Conservation (phyloP, 1,140 invertebrate species). For the Aphelenchoides besseyi region DNA sequence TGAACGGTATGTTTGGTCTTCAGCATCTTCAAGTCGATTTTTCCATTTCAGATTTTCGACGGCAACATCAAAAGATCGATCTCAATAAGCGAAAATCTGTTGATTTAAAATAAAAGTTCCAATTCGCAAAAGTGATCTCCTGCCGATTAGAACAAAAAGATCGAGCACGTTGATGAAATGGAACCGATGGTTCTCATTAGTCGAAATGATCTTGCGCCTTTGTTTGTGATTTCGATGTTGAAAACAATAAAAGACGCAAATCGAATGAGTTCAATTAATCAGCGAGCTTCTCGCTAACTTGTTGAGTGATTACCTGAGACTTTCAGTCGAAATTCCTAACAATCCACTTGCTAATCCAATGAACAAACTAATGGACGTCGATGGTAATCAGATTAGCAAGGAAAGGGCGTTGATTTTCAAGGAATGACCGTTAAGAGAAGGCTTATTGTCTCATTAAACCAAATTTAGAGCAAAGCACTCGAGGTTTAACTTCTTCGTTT, state of each 20-base stretch:
- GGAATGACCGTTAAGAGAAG: too few relatives aligned
- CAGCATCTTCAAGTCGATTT: background rate
- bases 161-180: background rate
- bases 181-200: too few relatives aligned
- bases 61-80: background rate
- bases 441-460: too few relatives aligned
- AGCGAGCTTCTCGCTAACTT: too few relatives aligned
- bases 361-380: background rate
- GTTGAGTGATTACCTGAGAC: too few relatives aligned
- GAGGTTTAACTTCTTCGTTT: too few relatives aligned
- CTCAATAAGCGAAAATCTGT: too few relatives aligned
- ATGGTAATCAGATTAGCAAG: background rate
- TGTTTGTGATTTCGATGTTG: background rate
- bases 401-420: too few relatives aligned
- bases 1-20: conserved; percentile 9
- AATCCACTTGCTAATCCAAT: too few relatives aligned
- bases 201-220: background rate
- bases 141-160: background rate
- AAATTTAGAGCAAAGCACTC: too few relatives aligned
- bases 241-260: background rate
- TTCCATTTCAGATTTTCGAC: background rate
- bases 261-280: background rate
- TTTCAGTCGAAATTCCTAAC: too few relatives aligned
- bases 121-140: background rate
- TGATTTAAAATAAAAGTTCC: too few relatives aligned